Evolutionary conservation across 2,797 vertebrate species (phyloP), one percentile per base, ranked within the genome.

Genomic region (Eulemur mongoz): DNA sequence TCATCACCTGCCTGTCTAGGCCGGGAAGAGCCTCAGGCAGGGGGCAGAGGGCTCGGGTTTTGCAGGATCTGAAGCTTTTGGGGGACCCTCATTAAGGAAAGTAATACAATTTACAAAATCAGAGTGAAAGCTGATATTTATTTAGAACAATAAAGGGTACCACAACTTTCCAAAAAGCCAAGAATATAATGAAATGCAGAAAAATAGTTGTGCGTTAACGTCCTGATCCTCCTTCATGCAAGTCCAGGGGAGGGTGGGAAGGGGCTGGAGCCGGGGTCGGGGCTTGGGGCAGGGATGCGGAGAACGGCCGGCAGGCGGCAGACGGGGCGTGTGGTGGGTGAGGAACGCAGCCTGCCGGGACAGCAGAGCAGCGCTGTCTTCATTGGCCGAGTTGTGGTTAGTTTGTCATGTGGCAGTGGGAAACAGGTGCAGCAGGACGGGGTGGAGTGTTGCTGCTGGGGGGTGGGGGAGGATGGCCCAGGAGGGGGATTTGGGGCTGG

Each of bases 21-120:
- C 18, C 9, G 1, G 57, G 45, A 14, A 40, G 15, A 2, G 23
- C 50, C 84, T 75, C 6, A 1, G 91, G 61, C 2, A 13, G 8
- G 10, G 40, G 11, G 17, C 4, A 0, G 0, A 30, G 2, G 18
- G 3, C 13, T 57, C 45, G 23, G 61, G 35, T 35, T 22, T 4
- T 54, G 25, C 1, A 15, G 72, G 32, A 70, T 65, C 57, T n/a
- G 22, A 40, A 30, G 45, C 27, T 40, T 61, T 45, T 17, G 48
- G 80, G 59, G 9, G 22, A 23, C 8, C 18, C 40, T 59, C 23
- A 0, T 1, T 65, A 48, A 43, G 82, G 40, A 83, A 48, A 59
- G 23, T 13, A 22, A 48, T 17, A 5, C 27, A 30, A 2, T 40
- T 90, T 20, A 54, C 25, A 27, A 50, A 84, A 27, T 88, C 72